These are phyloP conservation scores for Micromesistius poutassou DNA, from an alignment of 2,797 vertebrate species.

Conservation along the genomic window DNA sequence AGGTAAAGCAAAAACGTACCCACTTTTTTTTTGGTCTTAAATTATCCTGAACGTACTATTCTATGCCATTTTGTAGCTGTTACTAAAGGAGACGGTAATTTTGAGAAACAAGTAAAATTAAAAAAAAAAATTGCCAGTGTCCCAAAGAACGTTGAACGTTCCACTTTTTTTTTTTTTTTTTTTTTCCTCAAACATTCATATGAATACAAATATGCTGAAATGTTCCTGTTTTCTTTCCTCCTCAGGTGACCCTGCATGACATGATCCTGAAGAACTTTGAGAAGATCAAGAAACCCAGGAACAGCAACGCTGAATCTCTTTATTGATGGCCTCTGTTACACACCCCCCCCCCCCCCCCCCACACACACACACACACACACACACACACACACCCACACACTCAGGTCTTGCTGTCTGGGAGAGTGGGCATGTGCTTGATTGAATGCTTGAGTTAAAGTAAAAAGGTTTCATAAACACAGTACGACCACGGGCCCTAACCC, in stretches of 20 bases:
- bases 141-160: too few species aligned
- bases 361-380: neutral
- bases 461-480: neutral
- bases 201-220: too few species aligned
- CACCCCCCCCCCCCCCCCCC: neutral
- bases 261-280: conserved; percentile 91
- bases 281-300: conserved; percentile 88
- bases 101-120: too few species aligned
- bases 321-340: conserved; percentile 67
- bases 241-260: conserved; percentile 84
- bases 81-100: too few species aligned
- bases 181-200: too few species aligned
- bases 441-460: neutral
- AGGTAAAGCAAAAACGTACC: too few species aligned
- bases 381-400: neutral
- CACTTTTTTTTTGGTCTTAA: too few species aligned
- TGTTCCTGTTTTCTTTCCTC: conserved; percentile 8
- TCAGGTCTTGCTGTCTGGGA: neutral
- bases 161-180: too few species aligned
- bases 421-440: neutral
- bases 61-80: too few species aligned
- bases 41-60: too few species aligned
- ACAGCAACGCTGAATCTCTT: conserved; percentile 85
- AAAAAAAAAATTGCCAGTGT: too few species aligned
- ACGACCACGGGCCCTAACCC: neutral